These are phyloP conservation scores for Eulemur albifrons DNA, from an alignment of 2,797 vertebrate genomes.

Conservation along the genomic window DNA sequence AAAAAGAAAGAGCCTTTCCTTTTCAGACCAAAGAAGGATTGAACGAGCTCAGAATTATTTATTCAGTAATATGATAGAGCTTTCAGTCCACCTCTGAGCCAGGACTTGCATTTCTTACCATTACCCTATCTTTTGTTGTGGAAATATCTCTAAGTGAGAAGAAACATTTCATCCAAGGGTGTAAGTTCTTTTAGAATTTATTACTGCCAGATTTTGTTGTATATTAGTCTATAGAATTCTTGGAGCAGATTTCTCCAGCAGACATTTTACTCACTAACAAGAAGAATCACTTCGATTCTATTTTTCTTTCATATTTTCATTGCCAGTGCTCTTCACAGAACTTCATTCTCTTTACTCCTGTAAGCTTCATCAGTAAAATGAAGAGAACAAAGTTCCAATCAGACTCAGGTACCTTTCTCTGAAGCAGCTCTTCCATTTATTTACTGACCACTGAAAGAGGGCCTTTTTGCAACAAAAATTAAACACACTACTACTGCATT, in stretches of 20 bases:
- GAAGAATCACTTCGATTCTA: neutral
- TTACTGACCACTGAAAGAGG: neutral
- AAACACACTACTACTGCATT: neutral
- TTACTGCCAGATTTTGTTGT: neutral
- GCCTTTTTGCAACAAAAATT: neutral
- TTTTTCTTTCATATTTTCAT: neutral
- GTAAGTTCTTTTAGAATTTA: neutral
- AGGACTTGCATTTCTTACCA: neutral
- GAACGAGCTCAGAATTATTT: neutral
- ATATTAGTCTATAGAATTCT: neutral
- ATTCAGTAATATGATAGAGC: neutral
- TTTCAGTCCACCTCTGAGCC: neutral
- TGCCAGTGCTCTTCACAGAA: neutral
- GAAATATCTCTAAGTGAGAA: neutral
- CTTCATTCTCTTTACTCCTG: neutral
- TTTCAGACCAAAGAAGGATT: neutral
- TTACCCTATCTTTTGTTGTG: neutral
- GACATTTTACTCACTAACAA: neutral
- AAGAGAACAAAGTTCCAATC: slow-evolving; percentile 12
- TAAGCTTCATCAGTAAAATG: neutral
- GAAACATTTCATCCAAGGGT: neutral
- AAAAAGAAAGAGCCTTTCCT: neutral
- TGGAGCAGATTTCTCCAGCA: neutral
- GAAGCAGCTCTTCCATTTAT: neutral
- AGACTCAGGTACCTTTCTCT: neutral